These are phyloP conservation scores for Armadillidium nasatum DNA, from an alignment of 1,140 invertebrate species.

Conservation along the genomic window DNA sequence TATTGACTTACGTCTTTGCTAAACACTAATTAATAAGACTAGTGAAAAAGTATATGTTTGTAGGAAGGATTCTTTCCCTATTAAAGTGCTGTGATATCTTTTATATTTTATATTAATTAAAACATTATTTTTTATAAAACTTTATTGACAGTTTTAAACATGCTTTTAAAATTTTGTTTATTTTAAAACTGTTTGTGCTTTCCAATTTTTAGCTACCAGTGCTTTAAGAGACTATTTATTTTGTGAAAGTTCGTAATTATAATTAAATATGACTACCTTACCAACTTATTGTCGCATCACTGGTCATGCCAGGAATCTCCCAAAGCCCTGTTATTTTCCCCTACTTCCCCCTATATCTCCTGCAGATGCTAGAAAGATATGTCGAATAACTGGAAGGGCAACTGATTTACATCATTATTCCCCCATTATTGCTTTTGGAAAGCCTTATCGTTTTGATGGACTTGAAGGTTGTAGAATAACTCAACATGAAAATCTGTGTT, in stretches of 20 bases:
- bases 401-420: constrained; percentile 48
- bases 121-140: too few species aligned
- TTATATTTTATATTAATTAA: too few species aligned
- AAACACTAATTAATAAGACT: too few species aligned
- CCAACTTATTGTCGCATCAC: constrained; percentile 67
- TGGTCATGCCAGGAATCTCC: constrained; percentile 68
- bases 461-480: constrained; percentile 43
- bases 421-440: constrained; percentile 47
- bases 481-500: constrained; percentile 57
- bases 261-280: constrained; percentile 23
- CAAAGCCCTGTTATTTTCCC: constrained; percentile 77
- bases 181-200: neutral
- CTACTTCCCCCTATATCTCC: constrained; percentile 72
- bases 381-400: constrained; percentile 74
- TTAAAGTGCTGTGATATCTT: too few species aligned
- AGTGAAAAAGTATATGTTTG: too few species aligned
- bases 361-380: constrained; percentile 70
- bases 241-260: neutral
- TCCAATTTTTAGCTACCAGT: neutral
- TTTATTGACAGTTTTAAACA: too few species aligned
- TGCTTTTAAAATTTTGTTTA: too few species aligned
- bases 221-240: neutral
- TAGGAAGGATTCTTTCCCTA: too few species aligned
- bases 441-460: constrained; percentile 36
- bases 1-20: too few species aligned